These are phyloP conservation scores for Ambastaia sidthimunki DNA, from an alignment of 2,797 vertebrate genomes.

Conservation along the genomic window DNA sequence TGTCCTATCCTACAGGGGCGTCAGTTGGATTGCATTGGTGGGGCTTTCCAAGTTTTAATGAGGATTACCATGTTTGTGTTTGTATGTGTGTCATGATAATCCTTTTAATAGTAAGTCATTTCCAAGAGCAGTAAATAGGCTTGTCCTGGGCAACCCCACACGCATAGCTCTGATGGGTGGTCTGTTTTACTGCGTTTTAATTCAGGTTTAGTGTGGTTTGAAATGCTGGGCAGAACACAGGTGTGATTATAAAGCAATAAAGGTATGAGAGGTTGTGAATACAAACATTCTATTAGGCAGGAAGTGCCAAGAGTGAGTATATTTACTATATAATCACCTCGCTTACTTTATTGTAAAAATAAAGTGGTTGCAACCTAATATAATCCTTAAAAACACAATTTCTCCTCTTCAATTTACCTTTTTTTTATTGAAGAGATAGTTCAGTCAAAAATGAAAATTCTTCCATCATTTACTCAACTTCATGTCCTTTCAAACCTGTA, in stretches of 20 bases:
- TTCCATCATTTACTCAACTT: no score
- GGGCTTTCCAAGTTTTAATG: conserved; percentile 78
- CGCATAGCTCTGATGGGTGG: conserved; percentile 37
- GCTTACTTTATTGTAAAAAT: no score
- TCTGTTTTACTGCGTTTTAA: conserved; percentile 14
- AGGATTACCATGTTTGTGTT: conserved; percentile 83
- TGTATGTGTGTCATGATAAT: conserved; percentile 81
- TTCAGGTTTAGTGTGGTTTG: neutral
- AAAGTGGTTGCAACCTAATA: no score
- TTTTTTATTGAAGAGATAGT: no score
- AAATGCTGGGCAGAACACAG: neutral
- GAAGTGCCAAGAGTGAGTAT: no score
- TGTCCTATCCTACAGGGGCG: conserved; percentile 63
- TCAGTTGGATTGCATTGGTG: conserved; percentile 67
- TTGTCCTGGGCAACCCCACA: conserved; percentile 61
- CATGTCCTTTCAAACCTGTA: no score
- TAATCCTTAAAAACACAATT: no score
- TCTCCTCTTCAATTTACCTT: no score
- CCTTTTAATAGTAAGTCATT: conserved; percentile 80
- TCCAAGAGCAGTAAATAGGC: conserved; percentile 72
- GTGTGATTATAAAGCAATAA: neutral
- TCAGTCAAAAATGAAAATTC: no score
- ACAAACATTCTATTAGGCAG: neutral
- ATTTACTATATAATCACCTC: no score
- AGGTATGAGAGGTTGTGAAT: conserved; percentile 10